Evolutionary conservation across 1,140 invertebrate genomes (phyloP), one percentile per base, ranked within the genome.

Genomic region (Neotoxoptera formosana): DNA sequence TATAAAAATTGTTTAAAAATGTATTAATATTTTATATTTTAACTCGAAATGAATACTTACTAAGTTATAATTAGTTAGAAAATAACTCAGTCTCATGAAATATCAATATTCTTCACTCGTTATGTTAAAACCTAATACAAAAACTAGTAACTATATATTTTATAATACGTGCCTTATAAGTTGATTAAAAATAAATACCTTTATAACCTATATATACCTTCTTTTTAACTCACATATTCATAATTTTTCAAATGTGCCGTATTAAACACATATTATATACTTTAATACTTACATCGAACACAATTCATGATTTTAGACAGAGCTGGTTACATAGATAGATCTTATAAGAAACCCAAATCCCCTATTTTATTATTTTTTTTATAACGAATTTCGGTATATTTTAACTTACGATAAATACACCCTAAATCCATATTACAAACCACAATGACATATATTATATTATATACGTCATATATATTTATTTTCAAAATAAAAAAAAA

Each of bases 371-470:
- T 76, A 76, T 76, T 76, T 76, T 67, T n/a, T 67, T 67, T 76
- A 76, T 76, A 76, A 76, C n/a, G 60, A 20, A n/a, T 76, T 53
- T 76, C 17, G 60, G 60, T 67, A 76, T 76, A 76, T n/a, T 67
- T 67, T 76, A 76, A 76, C 60, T 76, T n/a, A n/a, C 60, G n/a
- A 30, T 76, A 47, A n/a, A 47, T 47, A 91, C 14, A 48, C 67
- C n/a, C 56, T n/a, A 91, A 76, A 76, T n/a, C 67, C 47, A 76
- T 91, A 76, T 56, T 56, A 89, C 34, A 89, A 41, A 89, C 88
- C 88, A 89, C 88, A 89, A 89, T 89, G 34, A 89, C 34, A 56
- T 56, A 48, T 84, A 41, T 41, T 86, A 14, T 60, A 36, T 41
- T 7, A 90, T 56, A 36, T 56, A 89, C 51, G 23, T 88, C 7